Conservation (phyloP, 2,888 invertebrate genomes). For the Cerastoderma edule region DNA sequence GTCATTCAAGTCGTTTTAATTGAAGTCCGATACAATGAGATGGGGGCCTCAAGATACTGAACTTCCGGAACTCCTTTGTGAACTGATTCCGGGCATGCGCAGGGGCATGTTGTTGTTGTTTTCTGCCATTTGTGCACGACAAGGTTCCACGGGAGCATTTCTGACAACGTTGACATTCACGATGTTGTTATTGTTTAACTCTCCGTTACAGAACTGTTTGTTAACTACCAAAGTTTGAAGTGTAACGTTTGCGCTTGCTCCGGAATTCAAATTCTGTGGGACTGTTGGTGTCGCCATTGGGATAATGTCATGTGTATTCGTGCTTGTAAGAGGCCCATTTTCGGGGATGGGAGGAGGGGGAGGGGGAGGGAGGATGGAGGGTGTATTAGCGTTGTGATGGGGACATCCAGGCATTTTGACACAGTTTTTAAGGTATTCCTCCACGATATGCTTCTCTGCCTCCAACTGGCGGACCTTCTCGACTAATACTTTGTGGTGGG, state of each 20-base stretch:
- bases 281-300: not conserved
- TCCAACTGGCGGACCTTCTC: conserved; percentile 62
- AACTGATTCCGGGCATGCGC: conserved; percentile 35
- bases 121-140: not conserved
- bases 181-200: not conserved
- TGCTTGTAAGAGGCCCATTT: not conserved
- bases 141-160: not conserved
- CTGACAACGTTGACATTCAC: not conserved
- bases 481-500: conserved; percentile 58
- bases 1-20: no score
- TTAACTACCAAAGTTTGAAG: conserved; percentile 6
- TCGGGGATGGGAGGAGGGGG: conserved; percentile 35
- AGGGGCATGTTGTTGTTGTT: conserved; percentile 47
- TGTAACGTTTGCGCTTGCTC: conserved; percentile 6
- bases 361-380: not conserved
- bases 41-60: conserved; percentile 50
- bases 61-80: conserved; percentile 33
- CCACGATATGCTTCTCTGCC: conserved; percentile 67
- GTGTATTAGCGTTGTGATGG: conserved; percentile 43
- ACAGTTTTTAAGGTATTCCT: conserved; percentile 63
- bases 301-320: conserved; percentile 1
- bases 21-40: conserved; percentile 33
- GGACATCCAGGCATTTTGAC: conserved; percentile 63
- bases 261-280: not conserved
- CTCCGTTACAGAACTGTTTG: not conserved